Conservation (phyloP, 2,113 vertebrate genomes). For the Leucosticte australis region DNA sequence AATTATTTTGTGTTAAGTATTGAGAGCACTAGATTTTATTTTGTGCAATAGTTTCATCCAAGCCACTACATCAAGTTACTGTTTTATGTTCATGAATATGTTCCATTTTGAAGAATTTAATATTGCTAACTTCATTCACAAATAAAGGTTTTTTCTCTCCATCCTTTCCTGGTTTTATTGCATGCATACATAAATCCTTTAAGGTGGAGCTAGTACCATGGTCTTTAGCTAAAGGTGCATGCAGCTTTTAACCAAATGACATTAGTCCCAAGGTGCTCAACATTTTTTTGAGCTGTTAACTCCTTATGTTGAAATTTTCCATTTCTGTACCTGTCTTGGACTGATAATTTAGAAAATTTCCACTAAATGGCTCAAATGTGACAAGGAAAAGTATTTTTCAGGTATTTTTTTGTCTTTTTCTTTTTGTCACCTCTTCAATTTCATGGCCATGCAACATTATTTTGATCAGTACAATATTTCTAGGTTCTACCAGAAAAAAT, state of each 20-base stretch:
- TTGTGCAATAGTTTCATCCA: neutral
- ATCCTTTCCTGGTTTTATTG: neutral
- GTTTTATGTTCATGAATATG: neutral
- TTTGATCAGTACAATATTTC: neutral
- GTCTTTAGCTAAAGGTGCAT: neutral
- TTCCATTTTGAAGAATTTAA: neutral
- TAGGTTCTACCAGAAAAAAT: neutral
- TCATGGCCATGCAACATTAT: neutral
- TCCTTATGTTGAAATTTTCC: neutral
- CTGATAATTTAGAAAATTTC: neutral
- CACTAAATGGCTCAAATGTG: neutral
- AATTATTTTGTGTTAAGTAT: neutral
- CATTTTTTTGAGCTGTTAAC: neutral
- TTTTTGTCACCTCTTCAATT: neutral
- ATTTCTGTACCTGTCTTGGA: neutral
- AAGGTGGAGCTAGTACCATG: neutral
- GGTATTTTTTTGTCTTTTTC: neutral
- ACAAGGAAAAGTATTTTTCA: neutral
- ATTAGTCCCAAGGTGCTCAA: neutral
- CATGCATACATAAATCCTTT: neutral
- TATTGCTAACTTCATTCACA: neutral
- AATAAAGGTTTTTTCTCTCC: neutral
- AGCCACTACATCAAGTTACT: neutral
- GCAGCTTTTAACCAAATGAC: neutral
- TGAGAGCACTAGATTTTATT: neutral